Evolutionary conservation across 2,113 vertebrate genomes (phyloP), one percentile per base, ranked within the genome.

Genomic region (Chaetorhynchus papuensis): DNA sequence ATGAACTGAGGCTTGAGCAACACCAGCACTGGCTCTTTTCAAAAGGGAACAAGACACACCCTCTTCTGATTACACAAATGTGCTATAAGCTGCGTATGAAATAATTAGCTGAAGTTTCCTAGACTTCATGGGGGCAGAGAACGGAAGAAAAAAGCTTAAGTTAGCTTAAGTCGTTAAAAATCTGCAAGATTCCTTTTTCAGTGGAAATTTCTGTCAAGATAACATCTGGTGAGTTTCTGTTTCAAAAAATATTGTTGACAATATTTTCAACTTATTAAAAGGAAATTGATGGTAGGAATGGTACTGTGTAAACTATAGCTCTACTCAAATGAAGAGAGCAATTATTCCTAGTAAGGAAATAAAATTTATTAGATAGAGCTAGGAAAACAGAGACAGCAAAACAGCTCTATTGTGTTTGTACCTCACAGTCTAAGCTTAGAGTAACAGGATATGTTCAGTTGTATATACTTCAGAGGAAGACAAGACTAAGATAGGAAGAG

Each of bases 41-140:
- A 15, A 50, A 64, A 11, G 50, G 27, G 76, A 84, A 53, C 7
- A 26, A 61, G 18, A 49, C 13, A n/a, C n/a, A 37, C 4, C 2
- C 7, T 49, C 10, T 57, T 70, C 69, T 45, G 18, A 10, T 70
- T 61, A 39, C 0, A 0, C 54, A 4, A 85, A 33, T 3, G 0
- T 71, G 31, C 7, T 79, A 5, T 37, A 84, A 87, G 10, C 7
- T 57, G 6, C 8, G 4, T 28, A 69, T 4, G 19, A 89, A 79
- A 37, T 44, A 89, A 70, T 52, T 74, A 83, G 15, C 13, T 91
- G 31, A 84, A 66, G 15, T 52, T 78, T 68, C 27, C 15, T 54
- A 33, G 83, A 63, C 18, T 42, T 68, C 1, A 1, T 4, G 74
- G 8, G 11, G 21, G 20, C 1, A 3, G 24, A 78, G 15, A 0